These are phyloP conservation scores for Manacus vitellinus DNA, from an alignment of 2,113 vertebrate species.

Conservation along the genomic window DNA sequence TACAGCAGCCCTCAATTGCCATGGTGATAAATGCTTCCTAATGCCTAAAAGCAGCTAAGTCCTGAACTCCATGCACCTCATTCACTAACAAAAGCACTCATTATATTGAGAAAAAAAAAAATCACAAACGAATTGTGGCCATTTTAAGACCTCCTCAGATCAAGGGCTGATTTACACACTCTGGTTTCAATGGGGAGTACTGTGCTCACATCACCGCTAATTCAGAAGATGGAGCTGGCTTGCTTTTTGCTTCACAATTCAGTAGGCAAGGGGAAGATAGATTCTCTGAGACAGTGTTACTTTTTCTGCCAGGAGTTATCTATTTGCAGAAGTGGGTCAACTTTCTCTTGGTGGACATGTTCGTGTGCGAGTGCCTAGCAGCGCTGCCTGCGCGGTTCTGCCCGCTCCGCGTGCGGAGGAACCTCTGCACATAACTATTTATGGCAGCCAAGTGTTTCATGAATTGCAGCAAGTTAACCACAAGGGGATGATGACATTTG, in stretches of 20 bases:
- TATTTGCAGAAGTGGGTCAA: conserved; percentile 83
- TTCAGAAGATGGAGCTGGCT: conserved; percentile 61
- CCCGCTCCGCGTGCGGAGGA: background rate
- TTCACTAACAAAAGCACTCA: conserved; percentile 57
- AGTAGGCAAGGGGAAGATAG: conserved; percentile 62
- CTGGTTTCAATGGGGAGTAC: conserved; percentile 37
- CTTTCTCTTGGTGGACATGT: conserved; percentile 62
- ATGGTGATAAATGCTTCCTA: conserved; percentile 53
- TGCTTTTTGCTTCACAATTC: conserved; percentile 72
- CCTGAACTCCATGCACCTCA: background rate
- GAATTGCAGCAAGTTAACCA: conserved; percentile 67
- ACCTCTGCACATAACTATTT: conserved; percentile 64
- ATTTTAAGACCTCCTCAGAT: conserved; percentile 37
- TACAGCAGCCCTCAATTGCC: conserved; percentile 32
- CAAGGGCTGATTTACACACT: conserved; percentile 19
- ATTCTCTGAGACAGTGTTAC: conserved; percentile 76
- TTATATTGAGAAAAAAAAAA: background rate
- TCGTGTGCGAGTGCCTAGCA: conserved; percentile 60
- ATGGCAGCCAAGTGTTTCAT: conserved; percentile 70
- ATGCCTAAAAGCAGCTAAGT: conserved; percentile 23
- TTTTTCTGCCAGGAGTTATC: conserved; percentile 74
- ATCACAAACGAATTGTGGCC: background rate
- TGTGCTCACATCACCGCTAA: background rate
- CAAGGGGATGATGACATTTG: conserved; percentile 70
- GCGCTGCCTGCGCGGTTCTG: conserved; percentile 19